These are phyloP conservation scores for Gonioctena quinquepunctata DNA, from an alignment of 1,140 invertebrate species.

Conservation along the genomic window DNA sequence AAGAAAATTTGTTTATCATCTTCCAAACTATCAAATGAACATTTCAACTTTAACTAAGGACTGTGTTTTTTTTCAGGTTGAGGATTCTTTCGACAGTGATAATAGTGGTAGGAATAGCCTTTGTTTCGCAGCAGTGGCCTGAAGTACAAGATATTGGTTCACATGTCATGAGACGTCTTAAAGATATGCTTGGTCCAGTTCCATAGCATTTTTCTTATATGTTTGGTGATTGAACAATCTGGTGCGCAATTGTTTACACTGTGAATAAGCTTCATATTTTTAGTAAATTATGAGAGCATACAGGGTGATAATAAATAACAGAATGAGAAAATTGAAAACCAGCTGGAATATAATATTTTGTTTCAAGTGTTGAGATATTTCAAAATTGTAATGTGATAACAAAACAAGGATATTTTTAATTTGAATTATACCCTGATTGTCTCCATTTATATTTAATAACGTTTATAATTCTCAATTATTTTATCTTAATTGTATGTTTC, in stretches of 20 bases:
- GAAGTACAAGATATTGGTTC: slow-evolving; percentile 78
- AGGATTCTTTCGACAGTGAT: slow-evolving; percentile 82
- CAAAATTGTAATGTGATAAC: too few species aligned
- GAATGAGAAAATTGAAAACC: too few species aligned
- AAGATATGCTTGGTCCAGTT: slow-evolving; percentile 66
- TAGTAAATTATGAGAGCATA: neutral
- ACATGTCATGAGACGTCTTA: slow-evolving; percentile 69
- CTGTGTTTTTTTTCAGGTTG: slow-evolving; percentile 69
- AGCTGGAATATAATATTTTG: too few species aligned
- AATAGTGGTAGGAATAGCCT: slow-evolving; percentile 76
- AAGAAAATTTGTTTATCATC: too few species aligned
- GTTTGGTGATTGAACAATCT: neutral
- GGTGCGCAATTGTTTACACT: neutral
- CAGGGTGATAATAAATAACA: neutral
- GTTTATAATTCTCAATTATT: too few species aligned
- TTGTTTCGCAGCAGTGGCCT: slow-evolving; percentile 87
- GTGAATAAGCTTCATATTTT: neutral
- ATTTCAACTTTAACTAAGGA: neutral
- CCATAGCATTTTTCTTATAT: slow-evolving; percentile 59
- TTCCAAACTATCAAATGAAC: too few species aligned
- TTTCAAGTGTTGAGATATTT: too few species aligned
- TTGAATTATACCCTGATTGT: too few species aligned
- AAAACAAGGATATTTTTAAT: too few species aligned
- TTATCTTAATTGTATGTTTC: too few species aligned
- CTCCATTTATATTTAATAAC: too few species aligned